These are phyloP conservation scores for Amblyjoppa fuscipennis DNA, from an alignment of 2,888 invertebrate species.

Conservation along the genomic window DNA sequence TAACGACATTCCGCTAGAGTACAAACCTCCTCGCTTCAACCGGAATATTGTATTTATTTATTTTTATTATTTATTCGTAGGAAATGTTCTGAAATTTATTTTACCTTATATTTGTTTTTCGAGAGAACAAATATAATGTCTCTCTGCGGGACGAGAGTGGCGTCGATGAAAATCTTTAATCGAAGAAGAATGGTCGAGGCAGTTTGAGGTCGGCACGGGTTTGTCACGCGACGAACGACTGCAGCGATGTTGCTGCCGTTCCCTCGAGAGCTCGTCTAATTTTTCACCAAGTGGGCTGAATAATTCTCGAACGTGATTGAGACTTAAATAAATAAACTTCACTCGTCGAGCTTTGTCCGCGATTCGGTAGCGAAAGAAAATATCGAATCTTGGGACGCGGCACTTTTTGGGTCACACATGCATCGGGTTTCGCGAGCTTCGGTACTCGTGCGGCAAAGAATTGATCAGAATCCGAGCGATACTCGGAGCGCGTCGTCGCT, in stretches of 20 bases:
- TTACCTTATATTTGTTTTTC: not conserved
- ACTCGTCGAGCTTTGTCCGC: not conserved
- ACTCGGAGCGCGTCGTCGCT: not conserved
- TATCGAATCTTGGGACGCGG: not conserved
- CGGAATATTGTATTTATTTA: no score
- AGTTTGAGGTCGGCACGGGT: conserved; percentile 18
- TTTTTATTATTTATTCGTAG: no score
- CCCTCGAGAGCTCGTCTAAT: not conserved
- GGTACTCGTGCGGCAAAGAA: not conserved
- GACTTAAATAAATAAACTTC: not conserved
- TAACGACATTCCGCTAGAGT: conserved; percentile 35
- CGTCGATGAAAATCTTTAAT: not conserved
- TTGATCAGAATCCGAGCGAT: conserved; percentile 32
- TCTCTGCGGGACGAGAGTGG: no score
- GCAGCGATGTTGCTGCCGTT: not conserved
- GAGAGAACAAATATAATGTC: not conserved
- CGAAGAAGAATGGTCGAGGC: conserved; percentile 27
- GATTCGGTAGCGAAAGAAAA: not conserved
- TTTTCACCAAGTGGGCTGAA: not conserved
- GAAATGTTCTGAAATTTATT: no score
- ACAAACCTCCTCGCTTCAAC: not conserved
- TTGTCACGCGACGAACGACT: conserved; percentile 10
- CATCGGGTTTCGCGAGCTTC: not conserved
- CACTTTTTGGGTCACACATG: not conserved
- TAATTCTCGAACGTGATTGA: not conserved